Base-by-base conservation (phyloP, 2,888 invertebrate species). In the Phytoseiulus persimilis region DNA sequence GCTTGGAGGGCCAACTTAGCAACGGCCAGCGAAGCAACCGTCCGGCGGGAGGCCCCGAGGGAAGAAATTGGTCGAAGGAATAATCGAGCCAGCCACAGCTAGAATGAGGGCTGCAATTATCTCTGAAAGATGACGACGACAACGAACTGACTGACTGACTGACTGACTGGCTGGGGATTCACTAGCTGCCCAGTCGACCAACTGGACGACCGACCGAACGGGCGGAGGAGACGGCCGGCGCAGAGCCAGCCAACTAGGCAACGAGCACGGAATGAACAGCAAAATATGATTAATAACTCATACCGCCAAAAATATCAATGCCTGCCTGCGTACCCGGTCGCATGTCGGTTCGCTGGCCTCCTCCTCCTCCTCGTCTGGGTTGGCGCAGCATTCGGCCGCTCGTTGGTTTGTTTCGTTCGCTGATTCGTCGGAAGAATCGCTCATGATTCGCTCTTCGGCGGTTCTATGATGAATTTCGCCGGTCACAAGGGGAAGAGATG, bases 11-110 rank as follows among this genome's bases (percentile, higher is more conserved):
- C 28, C 65, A 65, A 28, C 65, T 65, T 65, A 65, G 65, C 65
- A 65, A 23, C 39, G 18, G 28, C 65, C 65, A 65, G 65, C 65
- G 11, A 65, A 18, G 11, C 65, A 28, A 14, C 65, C 65, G 65
- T 2, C 65, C 14, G 65, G 28, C 65, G 65, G 18, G 65, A 65
- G 65, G 65, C 65, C 65, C 65, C 65, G 65, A 65, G 65, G 65
- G 65, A 65, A 65, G 65, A 28, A 65, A 65, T 65, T 65, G 65
- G 65, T 65, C 18, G 65, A 23, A 65, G 65, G 65, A 65, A 65
- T 65, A 65, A 65, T 65, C 65, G 65, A 65, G 65, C 65, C 65
- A 65, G 65, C 65, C 65, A 65, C 65, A 65, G 65, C 65, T 65
- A 65, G 65, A 65, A 65, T 65, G 65, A 65, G 65, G 65, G 65